Conservation (phyloP, 2,797 vertebrate species). For the Platyrinchus mystaceus region DNA sequence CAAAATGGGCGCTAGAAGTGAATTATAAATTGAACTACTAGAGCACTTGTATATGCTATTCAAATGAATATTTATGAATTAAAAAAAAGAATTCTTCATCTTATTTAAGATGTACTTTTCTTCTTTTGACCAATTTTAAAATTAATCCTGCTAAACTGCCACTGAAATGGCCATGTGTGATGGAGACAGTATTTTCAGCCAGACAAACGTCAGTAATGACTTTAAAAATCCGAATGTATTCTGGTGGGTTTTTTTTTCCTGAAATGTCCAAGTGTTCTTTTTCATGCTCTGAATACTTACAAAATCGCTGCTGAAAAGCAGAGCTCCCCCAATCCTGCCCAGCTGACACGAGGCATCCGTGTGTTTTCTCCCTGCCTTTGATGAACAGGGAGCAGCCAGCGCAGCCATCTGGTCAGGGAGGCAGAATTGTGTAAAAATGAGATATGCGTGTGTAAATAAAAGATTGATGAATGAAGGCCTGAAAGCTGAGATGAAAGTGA, state of each 20-base stretch:
- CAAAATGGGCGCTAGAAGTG: background rate
- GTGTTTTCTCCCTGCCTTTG: conserved; percentile 46
- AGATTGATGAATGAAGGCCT: conserved; percentile 76
- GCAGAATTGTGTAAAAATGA: conserved; percentile 67
- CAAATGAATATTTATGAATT: background rate
- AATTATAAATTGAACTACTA: background rate
- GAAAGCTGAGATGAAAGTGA: conserved; percentile 74
- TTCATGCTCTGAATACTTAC: background rate
- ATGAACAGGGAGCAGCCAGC: conserved; percentile 57
- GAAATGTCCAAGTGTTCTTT: background rate
- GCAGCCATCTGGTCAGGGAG: conserved; percentile 62
- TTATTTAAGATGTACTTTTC: background rate
- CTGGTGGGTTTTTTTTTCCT: background rate
- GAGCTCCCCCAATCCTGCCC: background rate
- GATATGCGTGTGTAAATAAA: conserved; percentile 73
- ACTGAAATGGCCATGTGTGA: background rate
- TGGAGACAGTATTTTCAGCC: background rate
- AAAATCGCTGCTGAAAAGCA: conserved; percentile 1
- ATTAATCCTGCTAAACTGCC: background rate
- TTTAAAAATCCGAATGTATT: background rate
- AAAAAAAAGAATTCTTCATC: background rate
- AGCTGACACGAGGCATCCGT: conserved; percentile 3
- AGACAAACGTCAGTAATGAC: background rate
- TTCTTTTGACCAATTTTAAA: background rate
- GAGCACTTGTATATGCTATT: background rate